Conservation (phyloP, 1,140 invertebrate genomes). For the Bilobella aurantiaca region DNA sequence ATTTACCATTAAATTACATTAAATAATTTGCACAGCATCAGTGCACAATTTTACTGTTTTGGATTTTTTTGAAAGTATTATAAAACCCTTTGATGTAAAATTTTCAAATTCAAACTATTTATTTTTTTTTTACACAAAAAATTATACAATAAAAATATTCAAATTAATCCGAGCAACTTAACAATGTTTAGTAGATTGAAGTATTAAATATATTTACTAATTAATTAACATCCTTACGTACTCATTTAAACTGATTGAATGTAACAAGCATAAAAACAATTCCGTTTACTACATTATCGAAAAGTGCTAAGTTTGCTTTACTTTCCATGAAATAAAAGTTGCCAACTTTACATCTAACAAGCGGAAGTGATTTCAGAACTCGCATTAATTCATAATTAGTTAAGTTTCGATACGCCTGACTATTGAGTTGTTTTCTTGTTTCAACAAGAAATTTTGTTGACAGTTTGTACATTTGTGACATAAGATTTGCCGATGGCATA, state of each 20-base stretch:
- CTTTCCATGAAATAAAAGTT: not conserved
- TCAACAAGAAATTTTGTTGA: not conserved
- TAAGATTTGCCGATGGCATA: not conserved
- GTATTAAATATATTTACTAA: no score
- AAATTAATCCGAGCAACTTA: no score
- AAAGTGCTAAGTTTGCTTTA: not conserved
- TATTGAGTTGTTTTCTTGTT: not conserved
- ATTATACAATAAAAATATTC: no score
- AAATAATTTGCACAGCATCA: no score
- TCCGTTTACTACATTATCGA: not conserved
- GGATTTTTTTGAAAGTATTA: no score
- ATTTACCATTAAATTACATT: no score
- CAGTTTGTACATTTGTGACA: not conserved
- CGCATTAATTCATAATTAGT: not conserved
- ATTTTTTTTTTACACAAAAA: no score
- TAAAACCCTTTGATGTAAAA: no score
- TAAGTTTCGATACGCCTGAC: not conserved
- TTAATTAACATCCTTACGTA: no score
- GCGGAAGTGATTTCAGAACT: not conserved
- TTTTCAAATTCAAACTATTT: no score
- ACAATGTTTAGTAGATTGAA: no score
- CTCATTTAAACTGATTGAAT: not conserved
- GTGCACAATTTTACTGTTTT: no score
- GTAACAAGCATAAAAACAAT: not conserved
- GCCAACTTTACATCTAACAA: not conserved